Evolutionary conservation across 2,888 invertebrate genomes (phyloP).

Genomic region (Seira ritae): DNA sequence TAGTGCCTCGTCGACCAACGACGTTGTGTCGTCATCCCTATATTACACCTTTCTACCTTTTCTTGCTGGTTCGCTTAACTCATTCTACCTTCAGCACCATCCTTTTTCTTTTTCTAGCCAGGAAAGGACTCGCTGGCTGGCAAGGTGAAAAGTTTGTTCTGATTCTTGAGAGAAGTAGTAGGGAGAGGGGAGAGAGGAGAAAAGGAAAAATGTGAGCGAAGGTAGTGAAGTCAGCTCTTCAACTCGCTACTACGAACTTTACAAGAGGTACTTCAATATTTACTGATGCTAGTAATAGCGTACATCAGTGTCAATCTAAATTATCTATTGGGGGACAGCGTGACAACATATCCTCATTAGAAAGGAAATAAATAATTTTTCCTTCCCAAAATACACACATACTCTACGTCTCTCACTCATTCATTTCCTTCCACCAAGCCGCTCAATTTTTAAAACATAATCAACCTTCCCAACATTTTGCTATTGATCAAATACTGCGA

Average conservation of each 20-base stretch:
- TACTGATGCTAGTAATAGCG: neutral
- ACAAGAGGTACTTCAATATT: neutral
- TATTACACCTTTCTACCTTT: neutral
- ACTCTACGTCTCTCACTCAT: neutral
- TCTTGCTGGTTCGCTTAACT: neutral
- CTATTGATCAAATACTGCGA: too few relatives aligned
- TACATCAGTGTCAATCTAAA: conserved; percentile 48
- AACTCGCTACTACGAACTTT: neutral
- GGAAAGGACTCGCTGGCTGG: too few relatives aligned
- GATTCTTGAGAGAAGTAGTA: conserved; percentile 19
- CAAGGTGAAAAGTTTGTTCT: conserved; percentile 33
- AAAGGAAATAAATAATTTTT: conserved; percentile 1
- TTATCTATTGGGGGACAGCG: conserved; percentile 27
- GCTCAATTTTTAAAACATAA: conserved; percentile 14
- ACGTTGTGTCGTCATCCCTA: conserved; percentile 34
- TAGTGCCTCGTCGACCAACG: conserved; percentile 23
- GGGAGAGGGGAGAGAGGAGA: conserved; percentile 14
- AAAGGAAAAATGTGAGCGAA: conserved; percentile 32
- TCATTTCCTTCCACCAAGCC: neutral
- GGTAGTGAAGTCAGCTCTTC: conserved; percentile 29
- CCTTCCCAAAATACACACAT: too few relatives aligned
- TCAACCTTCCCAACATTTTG: too few relatives aligned
- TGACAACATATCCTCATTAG: conserved; percentile 43
- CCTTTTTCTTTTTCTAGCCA: neutral
- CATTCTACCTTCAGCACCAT: neutral